Evolutionary conservation across 2,113 vertebrate species (phyloP).

Genomic region (cat (Felis catus)): DNA sequence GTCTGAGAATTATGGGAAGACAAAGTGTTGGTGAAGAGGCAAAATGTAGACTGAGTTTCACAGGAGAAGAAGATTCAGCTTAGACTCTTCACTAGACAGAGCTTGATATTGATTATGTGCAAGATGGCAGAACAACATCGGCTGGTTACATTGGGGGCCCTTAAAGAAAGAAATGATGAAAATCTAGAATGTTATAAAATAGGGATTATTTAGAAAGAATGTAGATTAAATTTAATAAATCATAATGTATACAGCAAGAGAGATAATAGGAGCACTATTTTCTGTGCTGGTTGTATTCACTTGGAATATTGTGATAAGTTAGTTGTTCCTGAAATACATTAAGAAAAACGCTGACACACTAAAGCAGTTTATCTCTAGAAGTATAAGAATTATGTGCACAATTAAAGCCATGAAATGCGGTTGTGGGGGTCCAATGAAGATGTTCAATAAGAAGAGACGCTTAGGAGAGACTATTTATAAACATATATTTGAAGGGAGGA

Average conservation of each 20-base stretch:
- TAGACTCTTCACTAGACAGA: background rate
- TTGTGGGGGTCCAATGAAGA: too few species aligned
- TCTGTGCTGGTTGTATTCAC: background rate
- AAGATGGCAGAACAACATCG: background rate
- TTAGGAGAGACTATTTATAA: background rate
- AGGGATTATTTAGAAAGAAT: background rate
- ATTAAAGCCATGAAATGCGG: background rate
- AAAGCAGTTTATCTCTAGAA: background rate
- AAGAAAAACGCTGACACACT: background rate
- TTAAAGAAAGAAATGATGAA: background rate
- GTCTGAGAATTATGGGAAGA: background rate
- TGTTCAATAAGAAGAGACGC: background rate
- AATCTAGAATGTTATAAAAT: background rate
- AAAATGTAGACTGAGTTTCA: slow-evolving; percentile 24
- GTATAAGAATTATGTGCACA: background rate
- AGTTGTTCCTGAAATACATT: background rate
- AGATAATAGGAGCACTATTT: background rate
- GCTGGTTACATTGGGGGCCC: background rate
- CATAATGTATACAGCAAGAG: background rate
- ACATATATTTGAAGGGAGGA: background rate
- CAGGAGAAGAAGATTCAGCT: background rate
- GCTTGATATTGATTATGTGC: background rate
- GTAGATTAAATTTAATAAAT: background rate
- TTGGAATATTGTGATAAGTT: background rate
- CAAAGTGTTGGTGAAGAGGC: background rate